These are phyloP conservation scores for Otus sunia DNA, from an alignment of 2,113 vertebrate genomes.

Conservation along the genomic window DNA sequence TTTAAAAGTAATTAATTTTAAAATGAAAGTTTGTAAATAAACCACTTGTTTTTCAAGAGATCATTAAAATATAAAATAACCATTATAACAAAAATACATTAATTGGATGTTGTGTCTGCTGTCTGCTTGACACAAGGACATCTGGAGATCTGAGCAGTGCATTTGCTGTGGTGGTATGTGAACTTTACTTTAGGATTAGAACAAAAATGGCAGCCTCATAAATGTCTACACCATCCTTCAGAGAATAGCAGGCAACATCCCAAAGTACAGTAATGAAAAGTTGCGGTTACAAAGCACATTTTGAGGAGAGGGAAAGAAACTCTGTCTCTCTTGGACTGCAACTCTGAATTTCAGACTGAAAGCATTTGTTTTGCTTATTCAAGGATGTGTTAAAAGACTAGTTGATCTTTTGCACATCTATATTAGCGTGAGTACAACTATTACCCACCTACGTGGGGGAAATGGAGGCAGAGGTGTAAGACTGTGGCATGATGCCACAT, in stretches of 20 bases:
- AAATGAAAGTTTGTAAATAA: background rate
- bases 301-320: background rate
- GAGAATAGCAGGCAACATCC: constrained; percentile 41
- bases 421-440: fast-evolving
- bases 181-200: constrained; percentile 70
- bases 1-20: background rate
- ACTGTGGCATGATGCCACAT: fast-evolving
- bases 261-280: background rate
- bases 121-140: constrained; percentile 32
- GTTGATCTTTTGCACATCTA: background rate
- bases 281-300: background rate
- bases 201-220: constrained; percentile 61
- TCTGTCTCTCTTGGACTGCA: background rate
- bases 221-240: constrained; percentile 26
- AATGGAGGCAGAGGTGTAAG: background rate
- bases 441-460: fast-evolving
- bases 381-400: background rate
- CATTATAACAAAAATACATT: background rate
- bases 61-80: background rate
- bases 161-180: constrained; percentile 50
- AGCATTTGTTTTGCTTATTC: background rate
- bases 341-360: background rate
- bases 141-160: constrained; percentile 55
- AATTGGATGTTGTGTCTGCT: background rate
- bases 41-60: background rate